phyloP scores from a whole-genome alignment of 2,797 vertebrate genomes.

The Choloepus didactylus region DNA sequence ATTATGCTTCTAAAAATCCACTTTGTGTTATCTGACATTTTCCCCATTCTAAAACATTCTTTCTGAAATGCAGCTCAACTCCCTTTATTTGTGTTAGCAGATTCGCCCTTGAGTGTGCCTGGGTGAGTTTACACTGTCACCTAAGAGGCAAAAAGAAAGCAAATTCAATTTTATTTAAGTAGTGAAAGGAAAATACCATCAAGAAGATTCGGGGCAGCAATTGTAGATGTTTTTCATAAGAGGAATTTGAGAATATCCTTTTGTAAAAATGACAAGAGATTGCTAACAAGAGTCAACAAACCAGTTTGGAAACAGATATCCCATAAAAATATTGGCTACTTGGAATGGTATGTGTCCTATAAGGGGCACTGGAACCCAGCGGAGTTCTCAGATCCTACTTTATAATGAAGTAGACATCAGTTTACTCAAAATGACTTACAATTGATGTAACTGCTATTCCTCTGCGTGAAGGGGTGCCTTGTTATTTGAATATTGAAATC shows the following conservation, averaged over 20 bases:
- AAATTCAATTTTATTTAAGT: slow-evolving; percentile 80
- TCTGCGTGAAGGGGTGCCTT: background rate
- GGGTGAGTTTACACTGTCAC: slow-evolving; percentile 56
- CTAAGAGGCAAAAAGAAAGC: slow-evolving; percentile 71
- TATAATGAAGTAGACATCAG: slow-evolving; percentile 21
- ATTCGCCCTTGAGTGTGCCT: slow-evolving; percentile 64
- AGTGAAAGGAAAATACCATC: slow-evolving; percentile 66
- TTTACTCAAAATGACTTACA: slow-evolving; percentile 57
- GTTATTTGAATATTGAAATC: slow-evolving; percentile 64
- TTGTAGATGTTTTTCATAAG: slow-evolving; percentile 61
- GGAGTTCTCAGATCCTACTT: background rate
- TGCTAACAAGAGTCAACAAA: slow-evolving; percentile 63
- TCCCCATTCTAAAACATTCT: slow-evolving; percentile 17
- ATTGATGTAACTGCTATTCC: background rate
- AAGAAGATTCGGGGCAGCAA: slow-evolving; percentile 63
- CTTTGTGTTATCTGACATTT: background rate
- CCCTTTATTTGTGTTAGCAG: slow-evolving; percentile 60
- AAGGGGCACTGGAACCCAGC: background rate
- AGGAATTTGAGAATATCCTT: slow-evolving; percentile 63
- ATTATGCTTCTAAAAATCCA: slow-evolving; percentile 33
- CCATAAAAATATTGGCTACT: slow-evolving; percentile 51
- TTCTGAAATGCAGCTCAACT: slow-evolving; percentile 49
- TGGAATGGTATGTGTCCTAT: background rate
- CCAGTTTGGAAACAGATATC: slow-evolving; percentile 55
- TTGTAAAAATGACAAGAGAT: slow-evolving; percentile 71